Conservation (phyloP, 2,888 invertebrate species). For the Drosophila paranaensis region DNA sequence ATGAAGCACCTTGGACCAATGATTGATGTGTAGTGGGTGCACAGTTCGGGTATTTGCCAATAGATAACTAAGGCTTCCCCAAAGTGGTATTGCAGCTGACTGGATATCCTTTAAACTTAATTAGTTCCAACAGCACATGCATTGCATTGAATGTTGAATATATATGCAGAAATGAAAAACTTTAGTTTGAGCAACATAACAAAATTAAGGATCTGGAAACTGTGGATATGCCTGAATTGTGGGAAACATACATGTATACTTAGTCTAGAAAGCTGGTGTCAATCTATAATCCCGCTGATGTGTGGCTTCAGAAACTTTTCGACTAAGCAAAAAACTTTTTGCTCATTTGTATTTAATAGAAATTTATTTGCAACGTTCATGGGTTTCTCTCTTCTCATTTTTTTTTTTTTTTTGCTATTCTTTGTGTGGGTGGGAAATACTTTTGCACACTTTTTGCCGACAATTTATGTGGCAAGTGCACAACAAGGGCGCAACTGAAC, state of each 20-base stretch:
- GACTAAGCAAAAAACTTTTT: slow-evolving; percentile 32
- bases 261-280: slow-evolving; percentile 16
- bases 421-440: slow-evolving; percentile 39
- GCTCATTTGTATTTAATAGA: slow-evolving; percentile 71
- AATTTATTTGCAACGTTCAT: slow-evolving; percentile 58
- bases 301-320: slow-evolving; percentile 42
- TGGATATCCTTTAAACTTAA: not conserved
- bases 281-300: slow-evolving; percentile 34
- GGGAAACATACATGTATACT: slow-evolving; percentile 2
- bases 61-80: slow-evolving; percentile 16
- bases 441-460: slow-evolving; percentile 59
- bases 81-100: not conserved
- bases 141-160: not conserved
- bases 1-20: slow-evolving; percentile 16
- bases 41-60: slow-evolving; percentile 42
- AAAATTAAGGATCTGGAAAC: slow-evolving; percentile 49
- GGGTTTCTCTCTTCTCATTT: not conserved
- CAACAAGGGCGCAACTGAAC: slow-evolving; percentile 5
- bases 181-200: not conserved
- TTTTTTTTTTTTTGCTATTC: not conserved
- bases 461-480: slow-evolving; percentile 66
- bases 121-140: not conserved
- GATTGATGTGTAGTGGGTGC: slow-evolving; percentile 51
- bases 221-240: slow-evolving; percentile 19
- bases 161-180: slow-evolving; percentile 12